phyloP scores from a whole-genome alignment of 2,888 invertebrate species.

The Monochamus alternatus region DNA sequence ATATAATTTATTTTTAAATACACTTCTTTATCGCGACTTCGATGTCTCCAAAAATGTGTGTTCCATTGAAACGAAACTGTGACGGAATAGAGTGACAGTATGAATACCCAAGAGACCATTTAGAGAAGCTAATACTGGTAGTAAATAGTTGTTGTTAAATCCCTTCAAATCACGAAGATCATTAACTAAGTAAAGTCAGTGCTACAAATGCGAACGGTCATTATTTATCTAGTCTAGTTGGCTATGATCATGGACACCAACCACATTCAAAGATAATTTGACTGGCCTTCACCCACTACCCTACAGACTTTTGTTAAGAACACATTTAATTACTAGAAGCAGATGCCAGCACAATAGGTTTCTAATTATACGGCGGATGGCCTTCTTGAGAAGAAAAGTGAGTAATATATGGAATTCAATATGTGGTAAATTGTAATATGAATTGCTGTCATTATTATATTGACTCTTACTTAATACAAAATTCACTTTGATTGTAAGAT shows the following conservation, averaged over 20 bases:
- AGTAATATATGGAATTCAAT: no score
- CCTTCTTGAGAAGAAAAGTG: not conserved
- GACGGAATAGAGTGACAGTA: constrained; percentile 9
- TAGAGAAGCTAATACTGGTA: constrained; percentile 24
- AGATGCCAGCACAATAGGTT: not conserved
- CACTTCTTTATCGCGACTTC: no score
- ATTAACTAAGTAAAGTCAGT: constrained; percentile 59
- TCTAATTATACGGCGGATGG: not conserved
- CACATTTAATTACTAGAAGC: constrained; percentile 24
- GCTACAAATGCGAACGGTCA: constrained; percentile 54
- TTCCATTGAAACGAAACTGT: no score
- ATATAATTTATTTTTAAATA: no score
- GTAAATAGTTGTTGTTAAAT: constrained; percentile 34
- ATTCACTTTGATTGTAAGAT: no score
- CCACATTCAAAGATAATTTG: constrained; percentile 33
- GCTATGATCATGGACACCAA: constrained; percentile 32
- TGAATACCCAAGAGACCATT: constrained; percentile 17
- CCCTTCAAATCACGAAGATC: constrained; percentile 60
- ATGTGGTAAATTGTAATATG: no score
- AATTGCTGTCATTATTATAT: no score
- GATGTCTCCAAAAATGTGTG: no score
- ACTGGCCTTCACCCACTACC: constrained; percentile 32
- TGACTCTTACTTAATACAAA: no score
- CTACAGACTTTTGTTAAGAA: constrained; percentile 24
- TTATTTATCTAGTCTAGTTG: constrained; percentile 57